Base-by-base conservation (phyloP, 2,797 vertebrate genomes). In the Alfaro cultratus region DNA sequence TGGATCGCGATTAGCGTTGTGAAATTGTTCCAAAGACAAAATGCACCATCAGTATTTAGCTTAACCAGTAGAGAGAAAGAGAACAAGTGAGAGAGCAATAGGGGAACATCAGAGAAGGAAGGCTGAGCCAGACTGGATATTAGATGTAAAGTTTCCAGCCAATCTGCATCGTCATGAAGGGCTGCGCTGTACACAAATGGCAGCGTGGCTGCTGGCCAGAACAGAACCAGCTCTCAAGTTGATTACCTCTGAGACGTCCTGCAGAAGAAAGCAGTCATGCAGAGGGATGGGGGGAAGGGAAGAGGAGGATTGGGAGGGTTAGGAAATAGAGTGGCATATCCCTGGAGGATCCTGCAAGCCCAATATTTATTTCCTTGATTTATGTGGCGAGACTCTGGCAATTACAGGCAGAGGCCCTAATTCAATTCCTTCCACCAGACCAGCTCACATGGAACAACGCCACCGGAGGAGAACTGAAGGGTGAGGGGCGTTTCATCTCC, bases 321-420 rank as follows among this genome's bases (percentile, higher is more conserved):
- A 75, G 87, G 73, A 23, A 85, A 86, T 89, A 83, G 88, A 89
- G 90, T 80, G 87, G 87, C 55, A 34, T 86, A 85, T 90, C 67
- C 90, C 93, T 77, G 73, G 89, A 92, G 94, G 87, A 87, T 80
- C 71, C 46, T 1, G 55, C 85, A 77, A 72, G 92, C 92, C 88
- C 93, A 91, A 93, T 92, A 93, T 94, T 94, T 92, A 95, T 95
- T 95, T 94, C 93, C 93, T 89, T 95, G 95, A 96, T 95, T 95
- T 94, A 95, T 95, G 92, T 90, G 88, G 91, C 81, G 81, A 90
- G 91, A 91, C 92, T 75, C 80, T 86, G 87, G 88, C 92, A 94
- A 94, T 95, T 94, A 94, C 92, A 88, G 89, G 92, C 87, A 46
- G 90, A 9, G 57, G 82, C 87, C 67, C 89, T 93, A 89, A 93